A percentile compares a stretch with the other conserved stretches of the same genome.
These are phyloP conservation scores for Chloromyia formosa DNA, from an alignment of 2,888 invertebrate genomes.

Conservation along the genomic window DNA sequence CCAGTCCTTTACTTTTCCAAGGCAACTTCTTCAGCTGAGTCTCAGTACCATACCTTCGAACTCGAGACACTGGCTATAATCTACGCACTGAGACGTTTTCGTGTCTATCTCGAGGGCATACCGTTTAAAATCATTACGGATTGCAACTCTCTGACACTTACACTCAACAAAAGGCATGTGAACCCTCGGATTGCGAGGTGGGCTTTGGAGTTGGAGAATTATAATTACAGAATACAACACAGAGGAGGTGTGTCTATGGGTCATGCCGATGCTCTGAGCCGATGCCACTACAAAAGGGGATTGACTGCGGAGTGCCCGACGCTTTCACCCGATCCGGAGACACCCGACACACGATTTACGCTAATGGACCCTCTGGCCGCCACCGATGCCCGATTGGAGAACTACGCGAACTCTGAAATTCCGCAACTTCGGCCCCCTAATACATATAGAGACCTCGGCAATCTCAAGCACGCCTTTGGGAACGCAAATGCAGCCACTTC, in stretches of 20 bases:
- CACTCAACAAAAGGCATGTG: constrained; percentile 53
- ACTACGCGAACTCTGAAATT: too few species aligned
- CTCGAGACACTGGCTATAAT: constrained; percentile 54
- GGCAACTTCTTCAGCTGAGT: constrained; percentile 52
- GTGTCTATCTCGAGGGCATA: constrained; percentile 53
- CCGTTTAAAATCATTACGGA: constrained; percentile 52
- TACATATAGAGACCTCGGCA: too few species aligned
- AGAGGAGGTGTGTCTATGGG: constrained; percentile 57
- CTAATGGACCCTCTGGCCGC: too few species aligned
- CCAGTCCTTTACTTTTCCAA: constrained; percentile 55
- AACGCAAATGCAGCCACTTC: too few species aligned
- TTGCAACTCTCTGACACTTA: constrained; percentile 49
- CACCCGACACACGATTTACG: too few species aligned
- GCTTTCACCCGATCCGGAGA: too few species aligned
- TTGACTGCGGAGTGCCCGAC: too few species aligned
- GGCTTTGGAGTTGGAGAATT: constrained; percentile 56
- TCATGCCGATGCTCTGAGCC: constrained; percentile 58
- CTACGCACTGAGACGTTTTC: constrained; percentile 53
- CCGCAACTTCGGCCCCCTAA: too few species aligned
- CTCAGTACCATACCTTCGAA: constrained; percentile 54
- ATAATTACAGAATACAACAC: constrained; percentile 55
- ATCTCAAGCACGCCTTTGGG: too few species aligned
- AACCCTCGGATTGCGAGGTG: constrained; percentile 56
- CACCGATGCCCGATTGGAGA: too few species aligned
- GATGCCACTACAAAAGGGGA: not conserved